Evolutionary conservation across 2,888 invertebrate genomes (phyloP).

Genomic region (Pseudeuparius sepicola): DNA sequence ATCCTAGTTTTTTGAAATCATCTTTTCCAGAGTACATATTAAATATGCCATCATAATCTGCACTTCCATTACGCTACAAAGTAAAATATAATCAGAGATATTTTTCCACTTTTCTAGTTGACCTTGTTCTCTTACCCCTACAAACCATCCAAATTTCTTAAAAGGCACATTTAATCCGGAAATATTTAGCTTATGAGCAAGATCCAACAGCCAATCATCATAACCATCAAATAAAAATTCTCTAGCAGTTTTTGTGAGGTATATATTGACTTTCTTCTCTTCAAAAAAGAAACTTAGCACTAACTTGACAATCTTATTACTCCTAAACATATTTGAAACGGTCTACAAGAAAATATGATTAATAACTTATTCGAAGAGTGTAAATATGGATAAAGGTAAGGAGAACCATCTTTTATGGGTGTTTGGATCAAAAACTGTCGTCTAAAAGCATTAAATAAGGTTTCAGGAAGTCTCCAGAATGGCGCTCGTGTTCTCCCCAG

Average conservation of each 20-base stretch:
- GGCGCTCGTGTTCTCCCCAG: no score
- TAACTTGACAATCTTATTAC: slow-evolving; percentile 37
- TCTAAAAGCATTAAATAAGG: no score
- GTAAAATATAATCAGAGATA: no score
- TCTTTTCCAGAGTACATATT: slow-evolving; percentile 64
- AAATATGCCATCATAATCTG: slow-evolving; percentile 65
- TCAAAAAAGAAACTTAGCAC: slow-evolving; percentile 48
- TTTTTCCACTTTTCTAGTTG: no score
- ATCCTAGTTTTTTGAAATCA: slow-evolving; percentile 57
- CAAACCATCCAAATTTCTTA: slow-evolving; percentile 80
- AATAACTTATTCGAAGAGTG: no score
- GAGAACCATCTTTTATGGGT: no score
- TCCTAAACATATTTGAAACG: slow-evolving; percentile 49
- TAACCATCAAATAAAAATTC: slow-evolving; percentile 76
- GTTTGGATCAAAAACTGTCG: no score
- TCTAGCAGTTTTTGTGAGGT: slow-evolving; percentile 52
- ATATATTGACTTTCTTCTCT: slow-evolving; percentile 43
- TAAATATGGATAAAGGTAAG: no score
- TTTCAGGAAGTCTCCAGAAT: no score
- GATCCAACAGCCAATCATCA: slow-evolving; percentile 56
- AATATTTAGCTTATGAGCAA: slow-evolving; percentile 45
- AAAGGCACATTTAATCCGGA: slow-evolving; percentile 50
- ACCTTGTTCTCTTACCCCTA: slow-evolving; percentile 49
- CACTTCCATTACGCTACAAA: slow-evolving; percentile 64
- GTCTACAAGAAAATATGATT: no score